Base-by-base conservation (phyloP, 2,888 invertebrate genomes). In the Orthonychiurus folsomi region DNA sequence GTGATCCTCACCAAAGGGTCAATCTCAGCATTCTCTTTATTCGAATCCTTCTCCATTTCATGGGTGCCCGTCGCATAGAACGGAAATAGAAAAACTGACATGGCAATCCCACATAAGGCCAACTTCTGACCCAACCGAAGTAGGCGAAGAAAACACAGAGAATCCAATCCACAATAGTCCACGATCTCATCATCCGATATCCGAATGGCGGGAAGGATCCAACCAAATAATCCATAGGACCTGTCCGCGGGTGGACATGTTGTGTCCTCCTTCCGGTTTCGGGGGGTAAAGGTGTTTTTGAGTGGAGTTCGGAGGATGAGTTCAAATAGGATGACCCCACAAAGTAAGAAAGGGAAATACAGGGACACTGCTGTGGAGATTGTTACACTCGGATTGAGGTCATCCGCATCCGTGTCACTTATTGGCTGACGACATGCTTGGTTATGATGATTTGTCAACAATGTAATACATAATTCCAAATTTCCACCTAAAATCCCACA, bases 61-160 rank as follows among this genome's bases (percentile, higher is more conserved):
- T 48, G 48, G n/a, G 48, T 48, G 48, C 15, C 48, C 48, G 48
- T 48, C 48, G 48, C 48, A n/a, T 48, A 48, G 48, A 48, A 12
- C 48, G 48, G 48, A n/a, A 48, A 48, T 12, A 48, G 48, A n/a
- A 48, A 12, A n/a, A 48, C n/a, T 12, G 48, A 48, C 15, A 48
- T 12, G 48, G 15, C 48, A 48, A 48, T 48, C 15, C 48, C 48
- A 12, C 15, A 12, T n/a, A 48, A n/a, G 15, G 48, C 48, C 12
- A 48, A 48, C 48, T 48, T 48, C 48, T 48, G 48, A 12, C 48
- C 48, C 48, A 48, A 48, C 48, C 48, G 48, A 48, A 48, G 48
- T n/a, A 48, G 12, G 12, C 48, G 48, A n/a, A 48, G 48, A n/a
- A 48, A 48, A n/a, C 48, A 48, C 12, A 48, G 48, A 9, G 52